phyloP scores from a whole-genome alignment of 2,888 invertebrate species.

The Drosophila planitibia region DNA sequence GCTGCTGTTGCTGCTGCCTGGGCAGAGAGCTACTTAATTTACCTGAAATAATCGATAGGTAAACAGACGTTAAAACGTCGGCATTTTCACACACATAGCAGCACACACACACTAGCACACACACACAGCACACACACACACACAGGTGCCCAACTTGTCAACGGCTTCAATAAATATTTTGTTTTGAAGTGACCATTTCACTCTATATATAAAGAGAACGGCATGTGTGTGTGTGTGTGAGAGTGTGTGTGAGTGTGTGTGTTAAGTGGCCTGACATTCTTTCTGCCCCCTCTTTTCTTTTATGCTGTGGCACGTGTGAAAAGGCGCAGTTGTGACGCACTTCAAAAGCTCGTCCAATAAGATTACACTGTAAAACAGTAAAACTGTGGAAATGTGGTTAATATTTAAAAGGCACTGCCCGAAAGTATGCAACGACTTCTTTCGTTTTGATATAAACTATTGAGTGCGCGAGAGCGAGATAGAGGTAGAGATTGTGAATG shows the following conservation, averaged over 20 bases:
- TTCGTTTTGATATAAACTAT: background rate
- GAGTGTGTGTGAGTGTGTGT: conserved; percentile 28
- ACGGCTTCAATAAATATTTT: conserved; percentile 78
- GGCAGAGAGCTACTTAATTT: conserved; percentile 80
- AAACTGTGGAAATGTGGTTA: conserved; percentile 19
- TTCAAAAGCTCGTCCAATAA: conserved; percentile 9
- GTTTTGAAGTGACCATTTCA: conserved; percentile 68
- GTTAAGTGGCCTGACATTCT: conserved; percentile 62
- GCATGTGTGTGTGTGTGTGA: conserved; percentile 2
- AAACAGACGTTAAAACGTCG: conserved; percentile 81
- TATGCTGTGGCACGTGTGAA: conserved; percentile 66
- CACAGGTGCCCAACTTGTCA: conserved; percentile 51
- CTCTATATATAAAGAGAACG: conserved; percentile 32
- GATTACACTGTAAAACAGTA: conserved; percentile 44
- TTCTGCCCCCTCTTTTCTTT: conserved; percentile 6
- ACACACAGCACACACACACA: background rate
- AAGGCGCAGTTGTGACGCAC: conserved; percentile 55
- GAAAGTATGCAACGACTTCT: conserved; percentile 55
- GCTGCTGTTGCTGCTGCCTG: conserved; percentile 32
- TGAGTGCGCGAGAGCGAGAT: background rate
- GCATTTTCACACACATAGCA: conserved; percentile 67
- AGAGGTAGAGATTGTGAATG: background rate
- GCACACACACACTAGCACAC: background rate
- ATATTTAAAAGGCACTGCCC: conserved; percentile 34
- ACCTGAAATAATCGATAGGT: conserved; percentile 83